A percentile compares a stretch with the other conserved stretches of the same genome.
Conservation (phyloP, 2,888 invertebrate species). For the Drosophila kokeensis region DNA sequence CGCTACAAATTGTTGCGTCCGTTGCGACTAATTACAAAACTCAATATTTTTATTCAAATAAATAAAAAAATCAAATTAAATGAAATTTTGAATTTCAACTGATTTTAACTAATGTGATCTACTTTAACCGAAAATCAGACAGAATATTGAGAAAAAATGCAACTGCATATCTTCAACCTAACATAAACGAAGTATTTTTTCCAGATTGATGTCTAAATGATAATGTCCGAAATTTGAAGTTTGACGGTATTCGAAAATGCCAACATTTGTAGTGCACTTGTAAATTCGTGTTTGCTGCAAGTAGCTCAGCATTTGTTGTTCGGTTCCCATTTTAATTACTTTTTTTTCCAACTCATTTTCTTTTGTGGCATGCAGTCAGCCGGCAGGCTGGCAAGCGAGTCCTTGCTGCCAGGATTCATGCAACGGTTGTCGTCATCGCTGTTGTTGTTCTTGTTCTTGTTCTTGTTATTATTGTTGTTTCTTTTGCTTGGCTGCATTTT, state of each 20-base stretch:
- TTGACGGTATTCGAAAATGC: neutral
- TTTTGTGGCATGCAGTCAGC: constrained; percentile 70
- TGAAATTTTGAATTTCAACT: neutral
- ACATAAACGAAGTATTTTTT: neutral
- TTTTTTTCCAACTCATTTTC: constrained; percentile 82
- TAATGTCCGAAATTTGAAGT: neutral
- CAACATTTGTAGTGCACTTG: constrained; percentile 25
- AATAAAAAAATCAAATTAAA: neutral
- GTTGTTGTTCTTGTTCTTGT: constrained; percentile 36
- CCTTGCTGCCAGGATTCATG: constrained; percentile 63
- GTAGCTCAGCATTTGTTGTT: constrained; percentile 28
- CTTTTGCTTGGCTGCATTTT: constrained; percentile 77
- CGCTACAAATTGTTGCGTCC: neutral
- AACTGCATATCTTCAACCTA: neutral
- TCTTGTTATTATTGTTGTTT: constrained; percentile 50
- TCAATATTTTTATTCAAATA: neutral
- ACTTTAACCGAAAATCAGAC: neutral
- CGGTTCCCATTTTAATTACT: constrained; percentile 68
- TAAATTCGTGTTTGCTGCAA: constrained; percentile 8
- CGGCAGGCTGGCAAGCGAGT: constrained; percentile 54
- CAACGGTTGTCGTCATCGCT: constrained; percentile 47
- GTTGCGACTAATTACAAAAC: neutral
- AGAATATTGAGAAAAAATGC: fast-evolving
- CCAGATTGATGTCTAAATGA: neutral
- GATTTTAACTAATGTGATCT: neutral